Percentiles rank a stretch among this genome's conserved stretches.
phyloP scores from a whole-genome alignment of 2,113 vertebrate species.

The Nerophis ophidion region DNA sequence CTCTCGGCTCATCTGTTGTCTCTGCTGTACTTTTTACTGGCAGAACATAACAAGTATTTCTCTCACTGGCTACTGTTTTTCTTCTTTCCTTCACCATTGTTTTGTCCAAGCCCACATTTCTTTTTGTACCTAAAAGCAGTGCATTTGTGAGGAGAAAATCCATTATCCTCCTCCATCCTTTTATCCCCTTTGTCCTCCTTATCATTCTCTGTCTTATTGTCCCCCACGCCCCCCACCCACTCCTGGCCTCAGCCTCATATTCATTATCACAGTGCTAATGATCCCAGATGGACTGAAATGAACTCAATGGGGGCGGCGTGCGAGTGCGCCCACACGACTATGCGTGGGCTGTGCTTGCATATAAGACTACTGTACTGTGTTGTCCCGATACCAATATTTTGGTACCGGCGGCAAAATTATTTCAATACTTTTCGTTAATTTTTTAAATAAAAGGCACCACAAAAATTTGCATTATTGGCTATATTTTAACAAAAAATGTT shows the following conservation, averaged over 20 bases:
- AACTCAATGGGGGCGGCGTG: constrained; percentile 70
- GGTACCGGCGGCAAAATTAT: too few relatives aligned
- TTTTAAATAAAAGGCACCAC: too few relatives aligned
- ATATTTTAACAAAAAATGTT: too few relatives aligned
- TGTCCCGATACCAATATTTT: too few relatives aligned
- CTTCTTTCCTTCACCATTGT: background rate
- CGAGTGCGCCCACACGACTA: constrained; percentile 55
- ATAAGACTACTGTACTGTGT: constrained; percentile 23
- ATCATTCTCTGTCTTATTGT: constrained; percentile 3
- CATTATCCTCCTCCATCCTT: constrained; percentile 50
- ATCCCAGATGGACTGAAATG: constrained; percentile 73
- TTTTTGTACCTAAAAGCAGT: constrained; percentile 35
- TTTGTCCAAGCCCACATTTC: constrained; percentile 11
- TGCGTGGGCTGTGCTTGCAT: constrained; percentile 39
- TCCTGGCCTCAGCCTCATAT: constrained; percentile 56
- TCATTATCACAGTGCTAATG: constrained; percentile 68
- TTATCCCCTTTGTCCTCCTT: constrained; percentile 38
- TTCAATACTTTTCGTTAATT: too few relatives aligned
- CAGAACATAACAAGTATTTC: constrained; percentile 4
- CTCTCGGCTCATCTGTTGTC: constrained; percentile 61
- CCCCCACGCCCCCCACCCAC: background rate
- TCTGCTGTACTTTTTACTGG: constrained; percentile 48
- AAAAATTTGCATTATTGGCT: too few relatives aligned
- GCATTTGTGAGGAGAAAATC: constrained; percentile 51
- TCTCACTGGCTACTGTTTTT: constrained; percentile 9